Evolutionary conservation across 2,888 invertebrate species (phyloP).

Genomic region (Coenonympha arcania): DNA sequence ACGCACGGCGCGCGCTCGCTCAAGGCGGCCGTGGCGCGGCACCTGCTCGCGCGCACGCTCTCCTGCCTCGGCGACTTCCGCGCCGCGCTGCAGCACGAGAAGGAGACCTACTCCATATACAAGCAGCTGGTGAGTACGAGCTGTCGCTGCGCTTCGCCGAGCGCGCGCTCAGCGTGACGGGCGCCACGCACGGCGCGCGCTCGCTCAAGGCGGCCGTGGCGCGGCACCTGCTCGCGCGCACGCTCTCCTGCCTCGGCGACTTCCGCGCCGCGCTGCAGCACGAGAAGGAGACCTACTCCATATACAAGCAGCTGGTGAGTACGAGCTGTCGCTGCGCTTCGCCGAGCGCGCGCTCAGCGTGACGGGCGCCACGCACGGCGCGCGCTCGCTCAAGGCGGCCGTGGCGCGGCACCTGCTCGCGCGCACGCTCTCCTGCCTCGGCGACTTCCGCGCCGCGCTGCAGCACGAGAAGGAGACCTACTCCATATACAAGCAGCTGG

Average conservation of each 20-base stretch:
- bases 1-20: conserved; percentile 93
- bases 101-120: conserved; percentile 97
- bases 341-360: conserved; percentile 93
- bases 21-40: conserved; percentile 96
- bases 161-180: conserved; percentile 90
- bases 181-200: conserved; percentile 89
- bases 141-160: conserved; percentile 94
- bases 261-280: conserved; percentile 95
- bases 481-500: conserved; percentile 95
- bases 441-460: conserved; percentile 96
- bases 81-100: conserved; percentile 95
- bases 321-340: no score
- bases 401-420: conserved; percentile 97
- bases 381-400: conserved; percentile 94
- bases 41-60: conserved; percentile 95
- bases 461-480: conserved; percentile 98
- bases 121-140: conserved; percentile 98
- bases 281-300: conserved; percentile 98
- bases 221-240: conserved; percentile 95
- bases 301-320: conserved; percentile 91
- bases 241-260: conserved; percentile 98
- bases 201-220: conserved; percentile 97
- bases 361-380: conserved; percentile 90
- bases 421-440: conserved; percentile 96
- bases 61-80: conserved; percentile 99